A percentile compares a stretch with the other conserved stretches of the same genome.
phyloP scores from a whole-genome alignment of 2,797 vertebrate species.

The Cynopterus sphinx region DNA sequence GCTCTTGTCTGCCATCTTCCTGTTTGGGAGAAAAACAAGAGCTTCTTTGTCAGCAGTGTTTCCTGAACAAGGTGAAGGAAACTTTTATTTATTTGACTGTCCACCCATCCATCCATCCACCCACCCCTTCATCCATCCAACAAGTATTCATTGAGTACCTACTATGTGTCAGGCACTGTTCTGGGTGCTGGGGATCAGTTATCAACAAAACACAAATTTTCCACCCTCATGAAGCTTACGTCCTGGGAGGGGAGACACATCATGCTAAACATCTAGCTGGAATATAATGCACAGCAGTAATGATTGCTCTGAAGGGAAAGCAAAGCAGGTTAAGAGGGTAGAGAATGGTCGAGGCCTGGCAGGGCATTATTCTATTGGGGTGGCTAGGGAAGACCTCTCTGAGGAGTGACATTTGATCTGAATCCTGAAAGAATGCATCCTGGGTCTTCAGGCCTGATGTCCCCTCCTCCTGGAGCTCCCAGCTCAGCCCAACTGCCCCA shows the following conservation, averaged over 20 bases:
- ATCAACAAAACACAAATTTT: neutral
- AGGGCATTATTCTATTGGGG: neutral
- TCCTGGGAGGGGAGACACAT: neutral
- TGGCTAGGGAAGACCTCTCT: neutral
- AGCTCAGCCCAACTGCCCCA: slow-evolving; percentile 48
- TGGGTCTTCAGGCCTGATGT: neutral
- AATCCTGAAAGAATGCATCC: neutral
- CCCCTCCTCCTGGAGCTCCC: neutral
- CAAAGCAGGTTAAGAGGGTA: neutral
- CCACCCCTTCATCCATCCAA: neutral
- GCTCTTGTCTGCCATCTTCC: neutral
- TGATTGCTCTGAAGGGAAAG: neutral
- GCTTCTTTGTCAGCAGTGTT: neutral
- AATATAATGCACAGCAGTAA: neutral
- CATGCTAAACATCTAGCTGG: neutral
- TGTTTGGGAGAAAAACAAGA: neutral
- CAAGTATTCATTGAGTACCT: neutral
- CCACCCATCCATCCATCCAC: neutral
- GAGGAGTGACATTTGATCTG: neutral
- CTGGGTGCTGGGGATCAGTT: neutral
- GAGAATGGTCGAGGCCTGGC: neutral
- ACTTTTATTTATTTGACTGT: neutral
- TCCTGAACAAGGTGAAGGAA: neutral
- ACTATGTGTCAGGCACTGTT: neutral
- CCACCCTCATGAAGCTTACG: neutral